Percentiles rank a stretch among this genome's conserved stretches.
These are phyloP conservation scores for Microhierax caerulescens DNA, from an alignment of 2,797 vertebrate genomes.

Conservation along the genomic window DNA sequence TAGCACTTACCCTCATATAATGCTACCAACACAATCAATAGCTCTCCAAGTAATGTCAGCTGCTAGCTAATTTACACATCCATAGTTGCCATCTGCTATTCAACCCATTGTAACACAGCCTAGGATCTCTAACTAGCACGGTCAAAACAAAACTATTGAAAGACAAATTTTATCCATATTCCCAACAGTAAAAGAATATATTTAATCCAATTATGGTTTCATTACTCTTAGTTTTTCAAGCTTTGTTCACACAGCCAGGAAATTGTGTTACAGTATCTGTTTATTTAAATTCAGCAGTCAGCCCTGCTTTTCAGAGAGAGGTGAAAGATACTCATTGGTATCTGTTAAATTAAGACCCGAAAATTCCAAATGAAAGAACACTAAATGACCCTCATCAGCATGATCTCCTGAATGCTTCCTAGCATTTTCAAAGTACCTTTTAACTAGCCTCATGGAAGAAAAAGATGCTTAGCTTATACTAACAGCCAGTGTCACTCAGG, in stretches of 20 bases:
- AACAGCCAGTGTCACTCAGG: not conserved
- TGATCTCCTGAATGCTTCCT: not conserved
- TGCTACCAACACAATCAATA: not conserved
- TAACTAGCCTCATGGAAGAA: not conserved
- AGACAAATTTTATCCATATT: not conserved
- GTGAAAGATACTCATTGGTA: not conserved
- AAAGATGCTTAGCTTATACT: not conserved
- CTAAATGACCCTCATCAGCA: not conserved
- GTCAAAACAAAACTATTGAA: not conserved
- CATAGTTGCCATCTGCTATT: not conserved
- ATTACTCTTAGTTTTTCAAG: not conserved
- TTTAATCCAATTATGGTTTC: not conserved
- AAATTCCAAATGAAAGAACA: not conserved
- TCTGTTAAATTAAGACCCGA: not conserved
- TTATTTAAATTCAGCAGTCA: not conserved
- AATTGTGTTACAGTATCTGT: not conserved
- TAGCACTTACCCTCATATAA: not conserved
- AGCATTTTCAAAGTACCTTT: not conserved
- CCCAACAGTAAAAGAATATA: not conserved
- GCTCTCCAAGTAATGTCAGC: conserved; percentile 33
- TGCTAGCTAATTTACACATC: conserved; percentile 53
- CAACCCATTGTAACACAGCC: not conserved
- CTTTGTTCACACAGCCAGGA: not conserved
- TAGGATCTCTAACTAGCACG: not conserved
- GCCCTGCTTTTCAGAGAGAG: not conserved